These are phyloP conservation scores for Caenorhabditis afra DNA, from an alignment of 2,888 invertebrate species.

Conservation along the genomic window DNA sequence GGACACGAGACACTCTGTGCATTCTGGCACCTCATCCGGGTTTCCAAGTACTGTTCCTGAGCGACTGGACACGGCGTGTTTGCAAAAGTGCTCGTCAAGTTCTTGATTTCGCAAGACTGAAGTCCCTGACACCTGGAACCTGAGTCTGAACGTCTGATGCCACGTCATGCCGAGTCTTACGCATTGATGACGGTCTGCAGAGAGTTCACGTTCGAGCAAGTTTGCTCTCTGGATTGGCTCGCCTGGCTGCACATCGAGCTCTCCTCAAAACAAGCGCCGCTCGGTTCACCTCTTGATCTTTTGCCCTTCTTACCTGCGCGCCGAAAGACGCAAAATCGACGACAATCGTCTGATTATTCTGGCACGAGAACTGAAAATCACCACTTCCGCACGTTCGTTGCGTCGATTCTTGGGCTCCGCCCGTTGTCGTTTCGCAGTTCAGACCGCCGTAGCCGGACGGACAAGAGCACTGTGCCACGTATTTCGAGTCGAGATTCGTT, in stretches of 20 bases:
- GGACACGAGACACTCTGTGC: constrained; percentile 37
- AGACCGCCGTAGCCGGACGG: constrained; percentile 60
- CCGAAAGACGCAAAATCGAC: constrained; percentile 74
- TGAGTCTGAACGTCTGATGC: background rate
- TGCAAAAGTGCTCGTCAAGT: constrained; percentile 47
- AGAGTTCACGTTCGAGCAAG: constrained; percentile 62
- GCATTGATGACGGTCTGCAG: constrained; percentile 64
- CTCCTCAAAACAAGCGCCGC: constrained; percentile 24
- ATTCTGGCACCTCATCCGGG: constrained; percentile 61
- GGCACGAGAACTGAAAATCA: constrained; percentile 65
- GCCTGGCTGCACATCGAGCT: constrained; percentile 45
- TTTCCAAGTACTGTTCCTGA: constrained; percentile 61
- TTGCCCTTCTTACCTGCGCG: constrained; percentile 36
- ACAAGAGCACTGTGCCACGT: constrained; percentile 67
- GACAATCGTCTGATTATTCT: constrained; percentile 60
- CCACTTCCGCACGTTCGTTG: constrained; percentile 45
- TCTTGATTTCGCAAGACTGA: constrained; percentile 60
- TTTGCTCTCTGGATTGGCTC: constrained; percentile 40
- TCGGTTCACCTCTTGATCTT: background rate
- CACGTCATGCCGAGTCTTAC: constrained; percentile 7
- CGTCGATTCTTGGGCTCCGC: constrained; percentile 11
- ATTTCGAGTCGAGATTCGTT: constrained; percentile 36
- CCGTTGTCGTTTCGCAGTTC: constrained; percentile 59
- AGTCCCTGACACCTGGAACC: constrained; percentile 60
- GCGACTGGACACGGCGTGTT: constrained; percentile 62